phyloP scores from a whole-genome alignment of 2,888 invertebrate species.

The Odontomyia ornata region DNA sequence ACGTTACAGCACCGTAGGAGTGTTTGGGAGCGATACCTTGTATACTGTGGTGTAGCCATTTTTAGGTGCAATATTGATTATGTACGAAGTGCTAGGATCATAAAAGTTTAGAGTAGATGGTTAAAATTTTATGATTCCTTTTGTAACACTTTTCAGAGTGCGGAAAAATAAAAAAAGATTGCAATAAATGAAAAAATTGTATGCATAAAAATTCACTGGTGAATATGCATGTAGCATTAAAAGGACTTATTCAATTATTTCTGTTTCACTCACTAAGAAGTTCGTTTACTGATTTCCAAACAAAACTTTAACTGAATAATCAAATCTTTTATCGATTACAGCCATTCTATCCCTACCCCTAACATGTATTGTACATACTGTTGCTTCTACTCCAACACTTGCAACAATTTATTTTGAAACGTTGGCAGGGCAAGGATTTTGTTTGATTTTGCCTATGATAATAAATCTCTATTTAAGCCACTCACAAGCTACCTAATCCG shows the following conservation, averaged over 20 bases:
- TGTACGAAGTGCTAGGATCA: not conserved
- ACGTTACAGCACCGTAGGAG: not conserved
- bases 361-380: too few relatives aligned
- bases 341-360: not conserved
- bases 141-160: not conserved
- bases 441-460: constrained; percentile 19
- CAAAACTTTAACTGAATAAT: too few relatives aligned
- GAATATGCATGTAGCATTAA: too few relatives aligned
- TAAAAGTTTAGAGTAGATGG: not conserved
- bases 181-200: not conserved
- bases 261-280: too few relatives aligned
- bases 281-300: too few relatives aligned
- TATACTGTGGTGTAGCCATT: not conserved
- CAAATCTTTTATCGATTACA: too few relatives aligned
- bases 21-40: not conserved
- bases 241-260: too few relatives aligned
- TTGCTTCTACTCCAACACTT: too few relatives aligned
- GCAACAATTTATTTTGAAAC: not conserved
- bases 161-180: not conserved
- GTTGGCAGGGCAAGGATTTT: constrained; percentile 17
- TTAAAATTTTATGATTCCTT: not conserved
- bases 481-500: constrained; percentile 24
- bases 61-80: not conserved
- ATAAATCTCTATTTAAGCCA: constrained; percentile 30
- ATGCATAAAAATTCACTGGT: too few relatives aligned